Evolutionary conservation across 2,888 invertebrate species (phyloP).

Genomic region (Pseudococcus longispinus): DNA sequence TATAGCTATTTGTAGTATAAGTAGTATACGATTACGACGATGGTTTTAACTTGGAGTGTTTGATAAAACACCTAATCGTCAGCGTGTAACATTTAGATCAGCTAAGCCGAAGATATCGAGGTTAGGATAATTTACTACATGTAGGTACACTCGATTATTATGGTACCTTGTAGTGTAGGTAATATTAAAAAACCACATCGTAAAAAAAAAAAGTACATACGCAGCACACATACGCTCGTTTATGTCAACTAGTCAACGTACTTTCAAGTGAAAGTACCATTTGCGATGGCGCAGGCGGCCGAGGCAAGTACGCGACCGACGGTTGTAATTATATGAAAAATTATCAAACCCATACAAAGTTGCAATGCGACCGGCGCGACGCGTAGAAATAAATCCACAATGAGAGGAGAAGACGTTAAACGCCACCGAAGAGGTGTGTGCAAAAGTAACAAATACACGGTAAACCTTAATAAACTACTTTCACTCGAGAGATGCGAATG

Average conservation of each 20-base stretch:
- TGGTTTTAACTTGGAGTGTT: not conserved
- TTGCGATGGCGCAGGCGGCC: not conserved
- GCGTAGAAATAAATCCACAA: not conserved
- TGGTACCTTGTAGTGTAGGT: constrained; percentile 2
- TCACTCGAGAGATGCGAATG: constrained; percentile 40
- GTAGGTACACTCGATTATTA: constrained; percentile 6
- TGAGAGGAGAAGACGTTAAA: not conserved
- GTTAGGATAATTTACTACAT: not conserved
- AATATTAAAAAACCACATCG: constrained; percentile 1
- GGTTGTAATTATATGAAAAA: constrained; percentile 23
- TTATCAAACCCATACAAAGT: constrained; percentile 34
- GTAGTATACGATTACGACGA: not conserved
- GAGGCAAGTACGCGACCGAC: not conserved
- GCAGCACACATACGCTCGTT: not conserved
- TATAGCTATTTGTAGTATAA: not conserved
- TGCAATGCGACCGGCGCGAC: not conserved
- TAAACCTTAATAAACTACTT: constrained; percentile 39
- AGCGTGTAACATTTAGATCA: constrained; percentile 9
- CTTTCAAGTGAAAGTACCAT: constrained; percentile 21
- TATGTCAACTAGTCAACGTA: constrained; percentile 28
- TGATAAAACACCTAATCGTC: not conserved
- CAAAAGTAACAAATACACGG: constrained; percentile 32
- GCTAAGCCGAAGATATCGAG: constrained; percentile 17
- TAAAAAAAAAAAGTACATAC: not conserved
- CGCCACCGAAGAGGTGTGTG: constrained; percentile 12